Conservation (phyloP, 2,888 invertebrate genomes). For the Xylota segnis region DNA sequence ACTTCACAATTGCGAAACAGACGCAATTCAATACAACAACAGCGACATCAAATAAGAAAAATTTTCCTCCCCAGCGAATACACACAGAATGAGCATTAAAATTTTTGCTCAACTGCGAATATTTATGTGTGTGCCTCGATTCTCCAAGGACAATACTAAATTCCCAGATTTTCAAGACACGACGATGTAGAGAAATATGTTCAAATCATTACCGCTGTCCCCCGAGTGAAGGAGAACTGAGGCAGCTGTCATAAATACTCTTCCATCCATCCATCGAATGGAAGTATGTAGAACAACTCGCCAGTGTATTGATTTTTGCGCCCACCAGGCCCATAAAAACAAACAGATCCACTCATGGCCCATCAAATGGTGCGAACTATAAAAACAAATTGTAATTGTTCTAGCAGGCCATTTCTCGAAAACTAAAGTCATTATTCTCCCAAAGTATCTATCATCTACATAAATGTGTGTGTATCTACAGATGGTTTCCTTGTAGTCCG, state of each 20-base stretch:
- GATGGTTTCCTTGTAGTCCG: constrained; percentile 11
- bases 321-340: constrained; percentile 17
- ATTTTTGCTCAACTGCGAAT: constrained; percentile 20
- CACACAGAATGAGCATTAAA: constrained; percentile 21
- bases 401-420: constrained; percentile 48
- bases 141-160: constrained; percentile 20
- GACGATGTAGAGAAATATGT: not conserved
- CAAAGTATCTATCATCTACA: constrained; percentile 31
- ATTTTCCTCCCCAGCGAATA: not conserved
- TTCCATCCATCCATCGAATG: not conserved
- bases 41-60: not conserved
- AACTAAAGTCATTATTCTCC: constrained; percentile 40
- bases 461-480: not conserved
- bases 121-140: not conserved
- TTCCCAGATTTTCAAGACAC: not conserved
- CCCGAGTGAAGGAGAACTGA: not conserved
- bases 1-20: constrained; percentile 12
- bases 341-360: constrained; percentile 43
- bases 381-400: constrained; percentile 51
- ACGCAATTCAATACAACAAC: not conserved
- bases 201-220: constrained; percentile 17
- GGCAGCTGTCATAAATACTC: constrained; percentile 18
- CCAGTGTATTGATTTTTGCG: constrained; percentile 35
- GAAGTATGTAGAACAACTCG: not conserved
- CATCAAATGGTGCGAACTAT: constrained; percentile 25